Conservation (phyloP, 53 echinoderm and acorn worm genomes). For the Stichopus horrens region DNA sequence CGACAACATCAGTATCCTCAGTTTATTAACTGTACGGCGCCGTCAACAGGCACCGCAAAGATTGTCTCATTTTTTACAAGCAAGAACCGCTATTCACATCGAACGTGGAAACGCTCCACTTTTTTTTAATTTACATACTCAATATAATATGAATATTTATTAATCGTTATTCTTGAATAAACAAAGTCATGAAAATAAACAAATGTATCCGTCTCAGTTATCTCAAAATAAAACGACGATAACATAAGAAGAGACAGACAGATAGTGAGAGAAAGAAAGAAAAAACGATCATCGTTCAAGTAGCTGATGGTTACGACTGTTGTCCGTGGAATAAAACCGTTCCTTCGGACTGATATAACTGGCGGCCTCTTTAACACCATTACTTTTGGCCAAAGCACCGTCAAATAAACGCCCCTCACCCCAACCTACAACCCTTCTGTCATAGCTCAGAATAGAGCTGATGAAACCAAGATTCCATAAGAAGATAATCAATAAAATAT, state of each 20-base stretch:
- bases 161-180: constrained; percentile 3
- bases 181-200: background rate
- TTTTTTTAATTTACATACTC: background rate
- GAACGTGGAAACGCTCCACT: constrained; percentile 6
- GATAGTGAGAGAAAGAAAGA: background rate
- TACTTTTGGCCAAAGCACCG: too few species aligned
- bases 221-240: background rate
- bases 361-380: too few species aligned
- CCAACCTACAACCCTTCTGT: too few species aligned
- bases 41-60: background rate
- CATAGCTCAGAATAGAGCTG: too few species aligned
- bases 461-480: too few species aligned
- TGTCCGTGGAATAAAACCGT: too few species aligned
- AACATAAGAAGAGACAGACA: background rate
- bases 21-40: background rate
- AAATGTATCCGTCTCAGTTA: background rate
- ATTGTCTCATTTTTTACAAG: background rate
- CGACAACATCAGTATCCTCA: background rate
- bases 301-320: background rate
- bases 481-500: too few species aligned
- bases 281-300: background rate
- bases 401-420: too few species aligned
- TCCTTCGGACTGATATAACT: too few species aligned
- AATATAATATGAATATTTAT: constrained; percentile 3
- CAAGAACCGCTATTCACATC: constrained; percentile 6